Percentiles rank a stretch among this genome's conserved stretches.
Conservation (phyloP, 2,113 vertebrate genomes). For the Anser brachyrhynchus region DNA sequence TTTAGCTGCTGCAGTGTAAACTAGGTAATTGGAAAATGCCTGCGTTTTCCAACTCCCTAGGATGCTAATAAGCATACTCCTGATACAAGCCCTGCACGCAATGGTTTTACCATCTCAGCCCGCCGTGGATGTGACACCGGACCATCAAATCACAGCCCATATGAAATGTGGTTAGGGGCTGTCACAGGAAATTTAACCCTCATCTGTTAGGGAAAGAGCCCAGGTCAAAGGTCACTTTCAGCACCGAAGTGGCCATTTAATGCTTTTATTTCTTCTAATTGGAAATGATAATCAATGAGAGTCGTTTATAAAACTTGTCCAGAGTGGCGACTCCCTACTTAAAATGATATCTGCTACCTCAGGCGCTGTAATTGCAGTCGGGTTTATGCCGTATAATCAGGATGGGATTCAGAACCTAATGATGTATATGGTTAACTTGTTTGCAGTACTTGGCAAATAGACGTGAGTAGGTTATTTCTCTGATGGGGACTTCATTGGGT, state of each 20-base stretch:
- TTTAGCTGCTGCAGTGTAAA: conserved; percentile 59
- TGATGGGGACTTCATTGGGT: conserved; percentile 48
- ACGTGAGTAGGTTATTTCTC: conserved; percentile 61
- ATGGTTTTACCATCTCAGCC: conserved; percentile 43
- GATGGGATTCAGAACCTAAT: conserved; percentile 81
- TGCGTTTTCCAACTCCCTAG: conserved; percentile 43
- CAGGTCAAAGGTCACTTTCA: conserved; percentile 76
- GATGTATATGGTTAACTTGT: conserved; percentile 72
- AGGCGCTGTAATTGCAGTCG: conserved; percentile 54
- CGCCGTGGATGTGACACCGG: conserved; percentile 28
- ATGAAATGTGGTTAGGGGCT: conserved; percentile 79
- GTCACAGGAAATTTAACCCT: conserved; percentile 84
- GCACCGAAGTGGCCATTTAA: conserved; percentile 75
- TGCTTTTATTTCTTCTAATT: conserved; percentile 81
- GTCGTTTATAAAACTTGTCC: conserved; percentile 78
- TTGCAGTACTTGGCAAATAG: conserved; percentile 63
- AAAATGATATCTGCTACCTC: conserved; percentile 70
- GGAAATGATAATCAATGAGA: conserved; percentile 80
- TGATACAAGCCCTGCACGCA: neutral
- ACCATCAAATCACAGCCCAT: conserved; percentile 51
- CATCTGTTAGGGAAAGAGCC: conserved; percentile 75
- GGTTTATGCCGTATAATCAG: conserved; percentile 72
- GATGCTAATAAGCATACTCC: conserved; percentile 55
- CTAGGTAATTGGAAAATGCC: conserved; percentile 57
- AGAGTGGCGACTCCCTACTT: conserved; percentile 74